These are phyloP conservation scores for Eupithecia pulchellata DNA, from an alignment of 2,888 invertebrate genomes.

Conservation along the genomic window DNA sequence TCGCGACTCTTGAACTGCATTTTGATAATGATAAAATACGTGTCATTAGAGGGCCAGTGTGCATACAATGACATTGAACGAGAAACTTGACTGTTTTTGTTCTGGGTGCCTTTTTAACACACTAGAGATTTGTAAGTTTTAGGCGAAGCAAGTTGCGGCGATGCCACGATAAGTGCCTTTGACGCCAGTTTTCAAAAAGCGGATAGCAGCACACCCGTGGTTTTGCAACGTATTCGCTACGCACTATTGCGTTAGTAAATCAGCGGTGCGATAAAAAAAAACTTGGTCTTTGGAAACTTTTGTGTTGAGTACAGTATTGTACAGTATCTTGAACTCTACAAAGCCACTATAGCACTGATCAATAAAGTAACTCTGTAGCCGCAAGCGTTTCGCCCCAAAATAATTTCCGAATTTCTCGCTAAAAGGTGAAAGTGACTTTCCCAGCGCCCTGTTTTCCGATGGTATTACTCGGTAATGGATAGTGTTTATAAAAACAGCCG, in stretches of 20 bases:
- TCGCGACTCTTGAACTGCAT: too few relatives aligned
- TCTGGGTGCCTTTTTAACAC: too few relatives aligned
- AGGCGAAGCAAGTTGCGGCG: too few relatives aligned
- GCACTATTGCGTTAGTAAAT: too few relatives aligned
- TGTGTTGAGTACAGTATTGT: not conserved
- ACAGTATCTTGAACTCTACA: not conserved
- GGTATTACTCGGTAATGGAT: conserved; percentile 35
- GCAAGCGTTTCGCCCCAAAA: not conserved
- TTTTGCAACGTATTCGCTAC: too few relatives aligned
- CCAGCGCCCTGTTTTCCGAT: not conserved
- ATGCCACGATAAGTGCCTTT: too few relatives aligned
- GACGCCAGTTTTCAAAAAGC: too few relatives aligned
- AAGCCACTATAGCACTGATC: not conserved
- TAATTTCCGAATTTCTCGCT: conserved; percentile 5
- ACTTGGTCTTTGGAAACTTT: not conserved
- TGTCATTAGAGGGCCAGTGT: not conserved
- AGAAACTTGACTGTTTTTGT: not conserved
- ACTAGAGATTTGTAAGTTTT: too few relatives aligned
- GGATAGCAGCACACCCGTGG: too few relatives aligned
- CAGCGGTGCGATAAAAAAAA: too few relatives aligned
- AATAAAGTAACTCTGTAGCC: not conserved
- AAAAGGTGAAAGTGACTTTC: conserved; percentile 10
- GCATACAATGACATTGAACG: not conserved
- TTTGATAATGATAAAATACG: too few relatives aligned
- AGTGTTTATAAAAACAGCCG: conserved; percentile 37